Base-by-base conservation (phyloP, 1,140 invertebrate genomes). In the Tetraneura akinire region DNA sequence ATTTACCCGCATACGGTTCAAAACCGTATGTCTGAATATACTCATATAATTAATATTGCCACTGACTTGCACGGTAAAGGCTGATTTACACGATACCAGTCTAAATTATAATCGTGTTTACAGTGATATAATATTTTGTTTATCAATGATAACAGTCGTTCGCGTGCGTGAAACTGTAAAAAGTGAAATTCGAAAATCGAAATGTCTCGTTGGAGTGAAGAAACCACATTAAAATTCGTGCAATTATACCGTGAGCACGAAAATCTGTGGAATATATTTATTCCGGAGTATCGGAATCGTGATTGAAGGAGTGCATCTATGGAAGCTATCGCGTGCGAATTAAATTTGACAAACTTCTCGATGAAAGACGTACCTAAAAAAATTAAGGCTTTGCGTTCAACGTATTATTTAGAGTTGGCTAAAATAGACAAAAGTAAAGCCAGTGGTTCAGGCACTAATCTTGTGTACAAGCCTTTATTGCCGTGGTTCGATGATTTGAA, bases 141-240 rank as follows among this genome's bases (percentile, higher is more conserved):
- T 60, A 29, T 60, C 55, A 26, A 14, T 60, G 1, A 60, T 29
- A 60, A 60, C 23, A 60, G 57, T 60, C 26, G 13, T 29, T 60
- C 29, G 29, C 18, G 18, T 6, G 18, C 60, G 60, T 64, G 60
- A n/a, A n/a, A n/a, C n/a, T 29, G 55, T 29, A 11, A 60, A 26
- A 26, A 6, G 5, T 21, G 13, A 10, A 60, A 60, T 9, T 4
- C 16, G 16, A 62, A 62, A 62, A 62, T 62, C 16, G 4, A 64
- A 64, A 64, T 64, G 60, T 5, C 66, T 70, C 66, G 26, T 81
- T 71, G 49, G 62, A 49, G n/a, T 32, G 78, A 68, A 21, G 78
- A 66, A 53, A 66, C 21, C 13, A 68, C 62, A 9, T 29, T 47
- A 13, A 51, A 66, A 53, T 80, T 80, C n/a, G 78, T 80, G 13